A percentile compares a stretch with the other conserved stretches of the same genome.
phyloP scores from a whole-genome alignment of 2,888 invertebrate genomes.

The Venusia cambrica region DNA sequence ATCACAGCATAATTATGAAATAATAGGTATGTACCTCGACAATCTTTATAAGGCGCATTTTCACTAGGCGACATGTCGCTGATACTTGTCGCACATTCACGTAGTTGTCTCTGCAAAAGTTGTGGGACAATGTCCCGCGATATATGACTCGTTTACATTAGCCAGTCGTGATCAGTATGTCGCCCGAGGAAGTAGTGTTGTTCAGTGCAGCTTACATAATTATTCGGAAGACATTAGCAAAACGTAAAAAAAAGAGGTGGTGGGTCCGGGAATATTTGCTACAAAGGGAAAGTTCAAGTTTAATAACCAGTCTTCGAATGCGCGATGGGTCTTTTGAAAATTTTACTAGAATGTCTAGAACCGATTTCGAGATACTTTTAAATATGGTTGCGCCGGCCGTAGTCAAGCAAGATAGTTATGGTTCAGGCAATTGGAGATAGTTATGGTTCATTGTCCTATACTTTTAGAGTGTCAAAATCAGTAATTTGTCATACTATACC shows the following conservation, averaged over 20 bases:
- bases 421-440: constrained; percentile 23
- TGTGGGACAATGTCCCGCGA: constrained; percentile 13
- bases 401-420: constrained; percentile 25
- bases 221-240: constrained; percentile 22
- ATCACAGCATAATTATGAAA: no score
- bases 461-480: constrained; percentile 23
- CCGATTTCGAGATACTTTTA: constrained; percentile 13
- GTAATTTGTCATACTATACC: no score
- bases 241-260: constrained; percentile 26
- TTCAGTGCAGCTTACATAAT: constrained; percentile 10
- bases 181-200: constrained; percentile 14
- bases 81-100: constrained; percentile 9
- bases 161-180: no score
- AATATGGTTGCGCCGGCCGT: constrained; percentile 19
- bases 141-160: constrained; percentile 13
- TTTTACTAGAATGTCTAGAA: constrained; percentile 23
- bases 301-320: constrained; percentile 22
- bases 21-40: no score
- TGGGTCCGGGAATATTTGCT: constrained; percentile 21
- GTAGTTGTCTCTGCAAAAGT: constrained; percentile 9
- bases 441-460: constrained; percentile 30
- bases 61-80: constrained; percentile 10
- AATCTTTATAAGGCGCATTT: constrained; percentile 10
- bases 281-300: constrained; percentile 20
- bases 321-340: constrained; percentile 25